Conservation (phyloP, 2,797 vertebrate species). For the Champsocephalus gunnari region DNA sequence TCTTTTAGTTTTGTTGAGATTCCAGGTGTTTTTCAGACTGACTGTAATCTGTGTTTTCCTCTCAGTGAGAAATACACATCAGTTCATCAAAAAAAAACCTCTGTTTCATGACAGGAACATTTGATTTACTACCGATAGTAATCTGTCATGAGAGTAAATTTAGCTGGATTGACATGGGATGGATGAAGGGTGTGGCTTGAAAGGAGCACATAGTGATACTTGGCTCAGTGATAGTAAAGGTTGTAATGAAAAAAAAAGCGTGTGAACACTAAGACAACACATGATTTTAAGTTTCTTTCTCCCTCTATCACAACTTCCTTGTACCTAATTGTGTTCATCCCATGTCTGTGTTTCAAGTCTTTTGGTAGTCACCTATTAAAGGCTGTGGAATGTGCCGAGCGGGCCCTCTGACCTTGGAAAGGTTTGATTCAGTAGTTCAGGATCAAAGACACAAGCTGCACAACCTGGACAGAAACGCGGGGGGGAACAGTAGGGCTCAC, state of each 20-base stretch:
- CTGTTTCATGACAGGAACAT: conserved; percentile 1
- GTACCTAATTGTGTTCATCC: background rate
- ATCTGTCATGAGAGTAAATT: conserved; percentile 21
- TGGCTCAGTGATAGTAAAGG: conserved; percentile 13
- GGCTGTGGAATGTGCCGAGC: conserved; percentile 75
- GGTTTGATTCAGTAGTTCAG: conserved; percentile 73
- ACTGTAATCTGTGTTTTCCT: conserved; percentile 16
- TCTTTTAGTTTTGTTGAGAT: background rate
- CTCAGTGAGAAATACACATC: conserved; percentile 35
- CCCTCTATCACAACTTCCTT: background rate
- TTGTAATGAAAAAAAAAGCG: background rate
- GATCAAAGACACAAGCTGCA: conserved; percentile 71
- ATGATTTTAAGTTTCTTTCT: background rate
- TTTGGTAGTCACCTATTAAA: conserved; percentile 79
- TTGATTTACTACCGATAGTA: conserved; percentile 41
- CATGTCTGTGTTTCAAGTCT: conserved; percentile 23
- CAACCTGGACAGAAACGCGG: conserved; percentile 32
- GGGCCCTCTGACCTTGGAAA: conserved; percentile 74
- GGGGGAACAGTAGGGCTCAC: conserved; percentile 40
- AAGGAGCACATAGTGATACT: conserved; percentile 29
- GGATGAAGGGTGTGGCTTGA: conserved; percentile 21
- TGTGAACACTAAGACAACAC: background rate
- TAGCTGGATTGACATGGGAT: conserved; percentile 24
- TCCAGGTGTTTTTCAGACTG: background rate
- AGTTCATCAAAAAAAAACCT: background rate